Evolutionary conservation across 2,797 vertebrate genomes (phyloP).

Genomic region (Scyliorhinus canicula): DNA sequence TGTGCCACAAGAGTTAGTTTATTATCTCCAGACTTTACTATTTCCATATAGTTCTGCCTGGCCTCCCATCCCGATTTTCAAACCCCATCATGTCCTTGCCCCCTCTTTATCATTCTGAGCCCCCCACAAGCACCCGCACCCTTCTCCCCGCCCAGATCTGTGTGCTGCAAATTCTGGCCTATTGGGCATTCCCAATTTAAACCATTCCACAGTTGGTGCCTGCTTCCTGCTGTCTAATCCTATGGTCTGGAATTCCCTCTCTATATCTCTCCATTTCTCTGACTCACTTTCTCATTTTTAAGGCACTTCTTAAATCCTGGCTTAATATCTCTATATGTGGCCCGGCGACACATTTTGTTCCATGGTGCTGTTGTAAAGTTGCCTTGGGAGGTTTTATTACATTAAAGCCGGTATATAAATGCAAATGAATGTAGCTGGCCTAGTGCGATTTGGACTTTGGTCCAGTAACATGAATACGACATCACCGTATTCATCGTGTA

Average conservation of each 20-base stretch:
- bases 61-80: not conserved
- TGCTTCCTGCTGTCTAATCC: not conserved
- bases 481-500: not conserved
- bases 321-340: not conserved
- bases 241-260: not conserved
- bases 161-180: not conserved
- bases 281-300: not conserved
- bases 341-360: not conserved
- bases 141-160: not conserved
- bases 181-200: not conserved
- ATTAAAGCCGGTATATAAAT: not conserved
- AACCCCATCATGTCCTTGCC: not conserved
- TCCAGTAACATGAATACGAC: not conserved
- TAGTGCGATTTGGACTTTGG: not conserved
- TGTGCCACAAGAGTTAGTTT: too few species aligned
- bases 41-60: too few species aligned
- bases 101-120: not conserved
- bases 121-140: too few species aligned
- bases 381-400: not conserved
- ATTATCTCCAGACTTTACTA: too few species aligned
- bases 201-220: not conserved
- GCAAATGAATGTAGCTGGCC: not conserved
- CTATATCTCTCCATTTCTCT: not conserved
- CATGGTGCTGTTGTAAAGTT: too few species aligned
- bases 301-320: not conserved